Percentiles rank a stretch among this genome's conserved stretches.
These are phyloP conservation scores for Drosophila affinis DNA, from an alignment of 2,888 invertebrate genomes.

Conservation along the genomic window DNA sequence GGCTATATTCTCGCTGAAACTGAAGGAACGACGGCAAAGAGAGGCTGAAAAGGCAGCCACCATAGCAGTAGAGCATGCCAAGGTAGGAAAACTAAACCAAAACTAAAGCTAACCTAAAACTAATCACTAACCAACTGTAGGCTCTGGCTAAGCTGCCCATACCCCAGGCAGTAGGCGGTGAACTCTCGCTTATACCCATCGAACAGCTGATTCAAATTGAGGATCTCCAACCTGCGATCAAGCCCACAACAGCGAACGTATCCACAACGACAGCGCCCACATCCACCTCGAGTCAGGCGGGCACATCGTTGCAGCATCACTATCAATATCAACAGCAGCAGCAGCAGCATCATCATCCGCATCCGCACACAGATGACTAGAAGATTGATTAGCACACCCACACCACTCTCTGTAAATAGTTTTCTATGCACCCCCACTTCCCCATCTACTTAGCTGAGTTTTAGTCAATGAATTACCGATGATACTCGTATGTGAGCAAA, in stretches of 20 bases:
- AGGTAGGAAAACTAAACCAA: conserved; percentile 66
- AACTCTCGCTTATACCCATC: conserved; percentile 92
- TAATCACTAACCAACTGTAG: conserved; percentile 76
- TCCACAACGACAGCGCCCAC: conserved; percentile 43
- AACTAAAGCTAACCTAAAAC: background rate
- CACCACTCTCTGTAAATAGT: conserved; percentile 63
- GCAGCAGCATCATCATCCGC: conserved; percentile 43
- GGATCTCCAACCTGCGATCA: conserved; percentile 84
- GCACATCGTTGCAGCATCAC: conserved; percentile 57
- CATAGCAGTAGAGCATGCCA: conserved; percentile 86
- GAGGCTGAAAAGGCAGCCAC: conserved; percentile 89
- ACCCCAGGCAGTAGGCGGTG: conserved; percentile 88
- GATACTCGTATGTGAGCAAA: conserved; percentile 63
- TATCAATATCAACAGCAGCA: conserved; percentile 35
- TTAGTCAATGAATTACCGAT: conserved; percentile 52
- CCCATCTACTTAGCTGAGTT: conserved; percentile 46
- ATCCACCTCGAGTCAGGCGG: conserved; percentile 49
- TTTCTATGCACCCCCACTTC: conserved; percentile 63
- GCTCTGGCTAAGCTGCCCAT: conserved; percentile 81
- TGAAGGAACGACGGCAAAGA: conserved; percentile 90
- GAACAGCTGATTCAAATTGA: conserved; percentile 91
- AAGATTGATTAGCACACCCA: conserved; percentile 7
- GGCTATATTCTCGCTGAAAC: conserved; percentile 92
- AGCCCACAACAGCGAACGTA: conserved; percentile 58
- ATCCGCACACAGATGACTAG: conserved; percentile 66